phyloP scores from a whole-genome alignment of 1,140 invertebrate genomes.

The Drosophila tani region DNA sequence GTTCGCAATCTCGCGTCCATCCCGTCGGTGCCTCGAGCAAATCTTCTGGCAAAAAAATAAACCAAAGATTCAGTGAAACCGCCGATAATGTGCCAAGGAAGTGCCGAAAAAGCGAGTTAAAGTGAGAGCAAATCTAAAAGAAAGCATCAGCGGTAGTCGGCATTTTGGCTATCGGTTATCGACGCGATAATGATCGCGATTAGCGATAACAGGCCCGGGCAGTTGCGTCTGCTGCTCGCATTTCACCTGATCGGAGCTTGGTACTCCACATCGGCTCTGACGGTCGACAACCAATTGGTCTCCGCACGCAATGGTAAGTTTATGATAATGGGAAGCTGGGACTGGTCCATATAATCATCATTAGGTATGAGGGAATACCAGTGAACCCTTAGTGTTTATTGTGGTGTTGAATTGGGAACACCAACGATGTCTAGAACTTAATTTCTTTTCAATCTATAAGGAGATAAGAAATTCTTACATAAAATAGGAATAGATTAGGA shows the following conservation, averaged over 20 bases:
- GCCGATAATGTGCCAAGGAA: conserved; percentile 31
- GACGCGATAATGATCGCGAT: conserved; percentile 27
- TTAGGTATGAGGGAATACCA: not conserved
- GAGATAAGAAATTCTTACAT: not conserved
- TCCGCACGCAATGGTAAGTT: conserved; percentile 82
- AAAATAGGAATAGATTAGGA: not conserved
- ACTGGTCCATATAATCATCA: not conserved
- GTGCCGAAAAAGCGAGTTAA: conserved; percentile 30
- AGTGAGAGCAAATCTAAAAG: conserved; percentile 35
- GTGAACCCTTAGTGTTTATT: not conserved
- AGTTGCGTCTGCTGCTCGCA: conserved; percentile 37
- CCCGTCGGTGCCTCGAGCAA: conserved; percentile 55
- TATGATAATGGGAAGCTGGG: not conserved
- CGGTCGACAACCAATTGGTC: conserved; percentile 83
- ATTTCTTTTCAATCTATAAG: too few relatives aligned
- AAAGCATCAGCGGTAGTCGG: conserved; percentile 17
- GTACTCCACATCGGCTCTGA: conserved; percentile 40
- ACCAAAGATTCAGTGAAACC: conserved; percentile 20
- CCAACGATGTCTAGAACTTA: too few relatives aligned
- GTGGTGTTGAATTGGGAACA: not conserved
- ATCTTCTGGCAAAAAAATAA: conserved; percentile 22
- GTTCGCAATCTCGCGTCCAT: conserved; percentile 68
- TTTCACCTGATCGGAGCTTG: conserved; percentile 30
- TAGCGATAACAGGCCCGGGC: conserved; percentile 17
- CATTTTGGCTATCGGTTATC: conserved; percentile 19